Conservation (phyloP, 1,140 invertebrate genomes). For the Helicoverpa armigera region DNA sequence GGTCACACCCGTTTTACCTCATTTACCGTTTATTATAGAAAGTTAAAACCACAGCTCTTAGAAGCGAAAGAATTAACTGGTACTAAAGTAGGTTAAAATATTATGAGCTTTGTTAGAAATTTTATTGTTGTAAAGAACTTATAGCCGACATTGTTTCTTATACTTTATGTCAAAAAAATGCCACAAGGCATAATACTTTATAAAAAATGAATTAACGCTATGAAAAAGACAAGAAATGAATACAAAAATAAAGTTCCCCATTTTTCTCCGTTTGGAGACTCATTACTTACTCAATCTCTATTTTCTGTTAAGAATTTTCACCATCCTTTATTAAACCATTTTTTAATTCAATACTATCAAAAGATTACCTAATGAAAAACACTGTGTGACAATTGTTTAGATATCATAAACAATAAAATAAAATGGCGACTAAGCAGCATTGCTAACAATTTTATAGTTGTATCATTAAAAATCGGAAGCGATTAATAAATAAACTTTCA, state of each 20-base stretch:
- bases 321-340: too few species aligned
- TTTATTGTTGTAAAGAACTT: not conserved
- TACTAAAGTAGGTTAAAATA: slow-evolving; percentile 13
- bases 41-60: slow-evolving; percentile 26
- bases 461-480: slow-evolving; percentile 26
- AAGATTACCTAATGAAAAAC: too few species aligned
- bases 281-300: too few species aligned
- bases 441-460: slow-evolving; percentile 25
- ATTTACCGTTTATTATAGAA: slow-evolving; percentile 24
- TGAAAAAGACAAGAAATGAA: too few species aligned
- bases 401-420: too few species aligned
- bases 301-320: too few species aligned
- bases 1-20: slow-evolving; percentile 21
- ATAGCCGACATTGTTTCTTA: not conserved
- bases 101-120: not conserved
- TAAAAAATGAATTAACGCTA: not conserved
- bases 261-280: too few species aligned
- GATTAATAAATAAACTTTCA: slow-evolving; percentile 29
- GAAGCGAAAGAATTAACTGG: slow-evolving; percentile 6
- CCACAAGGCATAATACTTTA: not conserved
- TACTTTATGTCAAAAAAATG: too few species aligned
- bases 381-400: too few species aligned
- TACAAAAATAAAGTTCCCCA: too few species aligned
- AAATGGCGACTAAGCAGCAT: not conserved
- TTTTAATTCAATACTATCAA: too few species aligned